Conservation (phyloP, 2,888 invertebrate species). For the Tachystola acroxantha region DNA sequence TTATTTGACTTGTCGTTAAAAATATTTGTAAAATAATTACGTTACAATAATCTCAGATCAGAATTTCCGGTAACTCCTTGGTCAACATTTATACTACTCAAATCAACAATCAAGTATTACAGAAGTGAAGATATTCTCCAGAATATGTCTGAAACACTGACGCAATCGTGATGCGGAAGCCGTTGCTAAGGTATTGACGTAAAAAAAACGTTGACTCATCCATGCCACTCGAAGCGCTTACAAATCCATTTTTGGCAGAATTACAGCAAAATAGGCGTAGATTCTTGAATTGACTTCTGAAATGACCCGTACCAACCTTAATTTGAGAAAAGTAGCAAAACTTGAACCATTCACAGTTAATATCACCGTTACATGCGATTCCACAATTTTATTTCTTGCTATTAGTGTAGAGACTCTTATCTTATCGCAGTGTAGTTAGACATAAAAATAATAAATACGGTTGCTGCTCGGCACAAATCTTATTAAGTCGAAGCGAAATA, state of each 20-base stretch:
- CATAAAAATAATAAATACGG: constrained; percentile 58
- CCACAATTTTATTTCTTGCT: constrained; percentile 70
- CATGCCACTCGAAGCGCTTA: background rate
- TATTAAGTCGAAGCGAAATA: constrained; percentile 39
- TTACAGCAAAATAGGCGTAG: constrained; percentile 22
- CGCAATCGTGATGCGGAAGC: background rate
- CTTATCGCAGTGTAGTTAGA: constrained; percentile 67
- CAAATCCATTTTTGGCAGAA: background rate
- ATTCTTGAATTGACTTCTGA: constrained; percentile 40
- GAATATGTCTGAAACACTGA: background rate
- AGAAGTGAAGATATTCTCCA: too few species aligned
- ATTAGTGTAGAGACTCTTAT: constrained; percentile 62
- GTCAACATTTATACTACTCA: too few species aligned
- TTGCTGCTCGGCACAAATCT: constrained; percentile 38
- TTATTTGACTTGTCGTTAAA: too few species aligned
- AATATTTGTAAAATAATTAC: too few species aligned
- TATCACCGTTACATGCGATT: constrained; percentile 72
- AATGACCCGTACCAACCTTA: constrained; percentile 39
- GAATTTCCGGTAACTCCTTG: too few species aligned
- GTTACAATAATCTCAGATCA: too few species aligned
- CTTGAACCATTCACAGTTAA: constrained; percentile 65
- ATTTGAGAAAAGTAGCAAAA: constrained; percentile 59
- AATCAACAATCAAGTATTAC: too few species aligned
- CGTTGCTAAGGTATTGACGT: background rate
- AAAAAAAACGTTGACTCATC: background rate